Evolutionary conservation across 1,140 invertebrate genomes (phyloP).

Genomic region (Trypoxylus dichotomus): DNA sequence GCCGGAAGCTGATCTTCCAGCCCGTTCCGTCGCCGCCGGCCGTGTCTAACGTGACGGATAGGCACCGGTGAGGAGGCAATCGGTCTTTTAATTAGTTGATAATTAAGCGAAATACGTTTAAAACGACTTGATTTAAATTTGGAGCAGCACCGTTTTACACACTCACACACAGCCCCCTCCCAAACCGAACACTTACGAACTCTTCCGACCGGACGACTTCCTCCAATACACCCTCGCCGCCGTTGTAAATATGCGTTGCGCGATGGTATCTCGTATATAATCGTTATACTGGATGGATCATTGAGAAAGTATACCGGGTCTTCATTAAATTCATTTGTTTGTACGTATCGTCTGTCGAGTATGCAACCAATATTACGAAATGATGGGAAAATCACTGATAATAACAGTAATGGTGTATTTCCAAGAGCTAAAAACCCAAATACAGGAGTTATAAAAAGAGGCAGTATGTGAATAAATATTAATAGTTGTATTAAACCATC

Average conservation of each 20-base stretch:
- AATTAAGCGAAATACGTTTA: conserved; percentile 47
- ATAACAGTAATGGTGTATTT: too few relatives aligned
- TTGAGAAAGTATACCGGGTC: background rate
- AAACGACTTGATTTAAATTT: conserved; percentile 49
- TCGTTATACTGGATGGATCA: background rate
- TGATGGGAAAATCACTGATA: too few relatives aligned
- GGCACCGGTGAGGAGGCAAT: conserved; percentile 42
- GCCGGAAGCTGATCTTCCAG: background rate
- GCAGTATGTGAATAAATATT: too few relatives aligned
- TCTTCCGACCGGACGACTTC: conserved; percentile 16
- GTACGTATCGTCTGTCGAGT: too few relatives aligned
- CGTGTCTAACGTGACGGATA: conserved; percentile 34
- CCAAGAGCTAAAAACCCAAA: too few relatives aligned
- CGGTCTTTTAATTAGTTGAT: conserved; percentile 44
- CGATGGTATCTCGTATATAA: background rate
- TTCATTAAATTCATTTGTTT: too few relatives aligned
- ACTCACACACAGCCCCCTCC: conserved; percentile 32
- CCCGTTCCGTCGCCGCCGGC: background rate
- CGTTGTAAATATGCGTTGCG: conserved; percentile 19
- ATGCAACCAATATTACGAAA: too few relatives aligned
- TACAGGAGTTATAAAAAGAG: too few relatives aligned
- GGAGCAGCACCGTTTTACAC: conserved; percentile 42
- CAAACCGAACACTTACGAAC: conserved; percentile 32
- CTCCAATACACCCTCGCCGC: background rate
- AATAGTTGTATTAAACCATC: too few relatives aligned